phyloP scores from a whole-genome alignment of 2,888 invertebrate species.

The Chydorus sphaericus region DNA sequence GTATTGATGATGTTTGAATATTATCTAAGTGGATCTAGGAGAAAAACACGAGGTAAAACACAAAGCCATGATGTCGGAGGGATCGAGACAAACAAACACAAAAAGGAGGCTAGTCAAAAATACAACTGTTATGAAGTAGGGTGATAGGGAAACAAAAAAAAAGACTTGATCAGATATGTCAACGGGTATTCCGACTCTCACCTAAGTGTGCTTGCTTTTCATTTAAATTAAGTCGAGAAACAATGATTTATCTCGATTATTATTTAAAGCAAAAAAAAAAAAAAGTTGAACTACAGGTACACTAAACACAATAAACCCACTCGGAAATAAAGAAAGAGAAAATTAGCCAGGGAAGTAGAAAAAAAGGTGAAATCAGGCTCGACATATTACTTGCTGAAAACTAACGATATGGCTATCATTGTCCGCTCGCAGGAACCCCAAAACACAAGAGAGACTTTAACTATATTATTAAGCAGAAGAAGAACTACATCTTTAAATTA shows the following conservation, averaged over 20 bases:
- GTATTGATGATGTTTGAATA: too few relatives aligned
- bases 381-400: neutral
- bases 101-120: neutral
- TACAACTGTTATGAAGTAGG: too few relatives aligned
- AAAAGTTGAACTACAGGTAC: conserved; percentile 6
- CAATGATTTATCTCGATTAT: neutral
- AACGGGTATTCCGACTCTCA: conserved; percentile 1
- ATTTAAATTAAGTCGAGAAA: neutral
- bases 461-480: too few relatives aligned
- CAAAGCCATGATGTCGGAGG: neutral
- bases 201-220: neutral
- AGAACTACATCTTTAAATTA: too few relatives aligned
- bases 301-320: neutral
- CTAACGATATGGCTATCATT: conserved; percentile 6
- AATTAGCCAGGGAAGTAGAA: neutral
- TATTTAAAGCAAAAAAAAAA: conserved; percentile 3
- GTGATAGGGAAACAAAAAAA: neutral
- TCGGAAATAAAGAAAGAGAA: neutral
- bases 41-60: conserved; percentile 5
- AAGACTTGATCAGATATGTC: conserved; percentile 6
- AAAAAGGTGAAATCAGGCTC: neutral
- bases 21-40: too few relatives aligned
- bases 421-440: neutral
- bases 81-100: neutral
- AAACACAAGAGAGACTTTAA: neutral